Conservation (phyloP, 2,113 vertebrate species). For the Pachypanchax playfairii region DNA sequence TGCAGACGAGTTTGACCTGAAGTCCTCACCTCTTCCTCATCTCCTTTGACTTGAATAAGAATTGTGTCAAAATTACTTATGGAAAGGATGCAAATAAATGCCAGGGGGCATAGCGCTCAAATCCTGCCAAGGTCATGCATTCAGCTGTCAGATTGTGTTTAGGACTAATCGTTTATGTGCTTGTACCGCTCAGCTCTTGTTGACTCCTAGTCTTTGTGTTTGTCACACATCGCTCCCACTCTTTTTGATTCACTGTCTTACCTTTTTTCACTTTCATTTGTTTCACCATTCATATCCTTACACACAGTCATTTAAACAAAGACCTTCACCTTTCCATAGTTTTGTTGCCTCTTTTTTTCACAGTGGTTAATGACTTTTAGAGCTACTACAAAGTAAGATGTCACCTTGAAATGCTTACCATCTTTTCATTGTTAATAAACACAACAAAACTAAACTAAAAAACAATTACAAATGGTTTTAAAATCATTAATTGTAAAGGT, state of each 20-base stretch:
- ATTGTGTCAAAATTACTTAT: slow-evolving; percentile 83
- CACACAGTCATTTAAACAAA: slow-evolving; percentile 32
- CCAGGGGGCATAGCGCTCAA: slow-evolving; percentile 64
- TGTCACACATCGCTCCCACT: slow-evolving; percentile 69
- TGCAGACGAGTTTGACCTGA: slow-evolving; percentile 53
- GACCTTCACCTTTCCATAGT: slow-evolving; percentile 9
- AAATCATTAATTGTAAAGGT: background rate
- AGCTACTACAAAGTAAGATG: slow-evolving; percentile 14
- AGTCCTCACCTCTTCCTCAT: slow-evolving; percentile 54
- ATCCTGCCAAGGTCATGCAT: slow-evolving; percentile 77
- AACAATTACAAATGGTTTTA: background rate
- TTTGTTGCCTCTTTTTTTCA: slow-evolving; percentile 33
- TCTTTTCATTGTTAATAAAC: no score
- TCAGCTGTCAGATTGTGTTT: slow-evolving; percentile 77
- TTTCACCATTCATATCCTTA: slow-evolving; percentile 47
- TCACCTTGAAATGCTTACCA: slow-evolving; percentile 33
- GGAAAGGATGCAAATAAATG: slow-evolving; percentile 80
- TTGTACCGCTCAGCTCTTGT: slow-evolving; percentile 54
- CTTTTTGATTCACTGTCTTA: slow-evolving; percentile 67
- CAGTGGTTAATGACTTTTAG: slow-evolving; percentile 37
- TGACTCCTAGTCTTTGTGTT: slow-evolving; percentile 69
- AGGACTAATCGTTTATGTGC: slow-evolving; percentile 76
- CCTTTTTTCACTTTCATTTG: slow-evolving; percentile 60
- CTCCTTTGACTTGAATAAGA: slow-evolving; percentile 72
- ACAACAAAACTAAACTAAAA: background rate